Evolutionary conservation across 2,888 invertebrate genomes (phyloP).

Genomic region (Acanthococcus lagerstroemiae): DNA sequence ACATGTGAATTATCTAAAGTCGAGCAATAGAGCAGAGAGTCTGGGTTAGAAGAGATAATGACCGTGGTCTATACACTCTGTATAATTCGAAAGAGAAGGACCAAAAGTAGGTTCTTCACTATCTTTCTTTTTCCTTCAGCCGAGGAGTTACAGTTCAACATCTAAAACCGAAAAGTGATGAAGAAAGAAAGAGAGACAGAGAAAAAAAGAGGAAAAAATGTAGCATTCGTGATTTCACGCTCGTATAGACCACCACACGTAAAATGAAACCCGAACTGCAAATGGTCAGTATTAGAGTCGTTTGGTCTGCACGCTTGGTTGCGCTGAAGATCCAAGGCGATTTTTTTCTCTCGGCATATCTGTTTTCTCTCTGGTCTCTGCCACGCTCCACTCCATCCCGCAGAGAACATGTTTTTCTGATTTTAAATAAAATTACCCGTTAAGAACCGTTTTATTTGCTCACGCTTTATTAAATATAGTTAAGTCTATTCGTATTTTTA

Average conservation of each 20-base stretch:
- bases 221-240: slow-evolving; percentile 24
- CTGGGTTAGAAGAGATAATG: slow-evolving; percentile 1
- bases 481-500: slow-evolving; percentile 1
- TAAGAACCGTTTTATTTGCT: slow-evolving; percentile 22
- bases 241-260: slow-evolving; percentile 5
- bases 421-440: slow-evolving; percentile 16
- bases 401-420: too few relatives aligned
- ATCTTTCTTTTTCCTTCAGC: too few relatives aligned
- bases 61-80: background rate
- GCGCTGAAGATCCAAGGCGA: background rate
- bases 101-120: too few relatives aligned
- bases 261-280: slow-evolving; percentile 5
- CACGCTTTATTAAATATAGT: slow-evolving; percentile 24
- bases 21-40: slow-evolving; percentile 6
- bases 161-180: too few relatives aligned
- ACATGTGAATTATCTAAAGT: background rate
- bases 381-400: too few relatives aligned
- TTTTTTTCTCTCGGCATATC: background rate
- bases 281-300: slow-evolving; percentile 18
- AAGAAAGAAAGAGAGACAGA: too few relatives aligned
- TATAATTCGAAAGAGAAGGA: too few relatives aligned
- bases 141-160: too few relatives aligned
- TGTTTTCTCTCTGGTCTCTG: background rate
- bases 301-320: slow-evolving; percentile 3
- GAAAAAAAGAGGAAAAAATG: background rate